A percentile compares a stretch with the other conserved stretches of the same genome.
phyloP scores from a whole-genome alignment of 2,113 vertebrate genomes.

The Nettapus auritus region DNA sequence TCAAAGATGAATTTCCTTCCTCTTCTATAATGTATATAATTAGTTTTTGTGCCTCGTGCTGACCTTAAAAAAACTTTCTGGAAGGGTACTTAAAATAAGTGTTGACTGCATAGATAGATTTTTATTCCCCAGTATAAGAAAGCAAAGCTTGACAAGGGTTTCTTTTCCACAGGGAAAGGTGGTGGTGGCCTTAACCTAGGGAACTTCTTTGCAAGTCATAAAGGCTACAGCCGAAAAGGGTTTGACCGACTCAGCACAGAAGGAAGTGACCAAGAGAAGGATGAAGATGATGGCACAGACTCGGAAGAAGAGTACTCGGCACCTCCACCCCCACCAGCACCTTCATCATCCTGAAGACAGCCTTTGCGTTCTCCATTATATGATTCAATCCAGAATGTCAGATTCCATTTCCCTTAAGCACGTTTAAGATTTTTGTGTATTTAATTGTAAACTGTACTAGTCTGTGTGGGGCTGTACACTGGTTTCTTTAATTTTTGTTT shows the following conservation, averaged over 20 bases:
- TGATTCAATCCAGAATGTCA: conserved; percentile 43
- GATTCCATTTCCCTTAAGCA: conserved; percentile 75
- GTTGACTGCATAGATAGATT: neutral
- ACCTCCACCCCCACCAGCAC: conserved; percentile 68
- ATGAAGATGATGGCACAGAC: conserved; percentile 90
- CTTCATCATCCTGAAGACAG: conserved; percentile 75
- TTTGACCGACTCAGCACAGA: conserved; percentile 97
- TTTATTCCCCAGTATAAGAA: neutral
- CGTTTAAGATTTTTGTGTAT: conserved; percentile 82
- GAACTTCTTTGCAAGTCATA: conserved; percentile 92
- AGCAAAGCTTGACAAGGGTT: neutral
- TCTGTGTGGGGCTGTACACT: conserved; percentile 85
- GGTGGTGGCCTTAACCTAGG: conserved; percentile 90
- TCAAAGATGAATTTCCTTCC: neutral
- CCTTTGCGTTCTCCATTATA: conserved; percentile 15
- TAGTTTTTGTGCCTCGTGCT: neutral
- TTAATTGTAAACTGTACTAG: conserved; percentile 86
- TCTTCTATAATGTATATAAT: neutral
- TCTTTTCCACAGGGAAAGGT: conserved; percentile 83
- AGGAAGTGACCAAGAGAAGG: conserved; percentile 95
- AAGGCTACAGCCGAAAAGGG: conserved; percentile 93
- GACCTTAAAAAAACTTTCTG: neutral
- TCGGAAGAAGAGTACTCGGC: conserved; percentile 93
- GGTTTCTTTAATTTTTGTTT: conserved; percentile 69
- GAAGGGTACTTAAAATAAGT: neutral